Base-by-base conservation (phyloP, 2,888 invertebrate genomes). In the Selenia dentaria region DNA sequence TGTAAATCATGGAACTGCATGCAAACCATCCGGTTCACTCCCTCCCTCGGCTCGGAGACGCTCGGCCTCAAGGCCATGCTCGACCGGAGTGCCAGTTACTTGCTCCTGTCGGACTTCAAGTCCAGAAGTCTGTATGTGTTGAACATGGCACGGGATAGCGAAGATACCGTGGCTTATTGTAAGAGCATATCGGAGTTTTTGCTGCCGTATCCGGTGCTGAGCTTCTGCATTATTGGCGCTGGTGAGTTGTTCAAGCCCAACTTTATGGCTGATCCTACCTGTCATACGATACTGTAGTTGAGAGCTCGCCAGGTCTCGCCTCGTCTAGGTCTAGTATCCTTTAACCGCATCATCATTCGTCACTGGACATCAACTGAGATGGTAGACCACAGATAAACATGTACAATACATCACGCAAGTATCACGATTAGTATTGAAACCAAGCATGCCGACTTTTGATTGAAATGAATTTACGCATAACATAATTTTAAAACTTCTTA, bases 1-100 rank as follows among this genome's bases (percentile, higher is more conserved):
- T 99, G 98, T 80, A 97, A 98, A 72, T 93, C 96, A 0, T 99
- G 99, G 99, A 93, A 93, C 33, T 98, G 98, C 70, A 88, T 98
- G n/a, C 99, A 98, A 78, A 97, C 95, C 0, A 93, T 97, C 24
- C 92, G 92, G 18, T 95, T 97, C 69, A 81, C 92, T 1, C 92
- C 94, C 0, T 74, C 84, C 10, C 81, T 91, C 0, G 70, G 68
- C 16, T 41, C 65, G 0, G 87, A 80, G 0, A 49, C 62, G 2
- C 64, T 79, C 0, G 92, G 93, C 14, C 80, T 97, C 27, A 96
- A 96, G 77, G 95, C 96, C 0, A 93, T 94, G 62, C 90, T 98
- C 37, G 98, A 99, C 83, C 91, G 95, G 31, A 95, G 96, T 33
- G 97, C 98, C 0, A 94, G 93, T 54, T 98, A 96, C 83, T 90